Evolutionary conservation across 2,888 invertebrate genomes (phyloP).

Genomic region (Julus scandinavius): DNA sequence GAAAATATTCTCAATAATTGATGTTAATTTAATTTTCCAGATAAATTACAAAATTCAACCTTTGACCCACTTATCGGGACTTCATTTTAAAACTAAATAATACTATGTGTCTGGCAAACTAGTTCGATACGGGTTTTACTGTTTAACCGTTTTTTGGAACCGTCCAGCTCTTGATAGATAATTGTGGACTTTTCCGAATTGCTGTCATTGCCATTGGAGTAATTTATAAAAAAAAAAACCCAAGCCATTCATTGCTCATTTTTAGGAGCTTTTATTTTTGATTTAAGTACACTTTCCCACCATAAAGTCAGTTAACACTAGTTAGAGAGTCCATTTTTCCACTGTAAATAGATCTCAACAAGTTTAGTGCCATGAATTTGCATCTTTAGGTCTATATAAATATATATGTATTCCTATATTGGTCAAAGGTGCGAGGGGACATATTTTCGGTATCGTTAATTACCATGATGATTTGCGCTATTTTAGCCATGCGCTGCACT

Average conservation of each 20-base stretch:
- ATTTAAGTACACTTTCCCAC: slow-evolving; percentile 33
- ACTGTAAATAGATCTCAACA: slow-evolving; percentile 45
- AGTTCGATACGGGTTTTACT: slow-evolving; percentile 12
- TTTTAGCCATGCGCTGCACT: not conserved
- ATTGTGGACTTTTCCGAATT: slow-evolving; percentile 43
- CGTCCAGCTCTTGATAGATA: slow-evolving; percentile 36
- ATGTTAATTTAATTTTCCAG: not conserved
- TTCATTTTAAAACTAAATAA: slow-evolving; percentile 1
- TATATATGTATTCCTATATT: slow-evolving; percentile 24
- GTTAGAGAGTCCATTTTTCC: slow-evolving; percentile 29
- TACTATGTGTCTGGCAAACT: not conserved
- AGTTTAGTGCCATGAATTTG: slow-evolving; percentile 45
- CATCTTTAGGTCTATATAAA: slow-evolving; percentile 24
- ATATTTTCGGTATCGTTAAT: not conserved
- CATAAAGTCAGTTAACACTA: slow-evolving; percentile 30
- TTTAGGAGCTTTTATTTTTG: slow-evolving; percentile 45
- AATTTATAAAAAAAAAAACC: slow-evolving; percentile 17
- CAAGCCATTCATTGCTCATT: slow-evolving; percentile 13
- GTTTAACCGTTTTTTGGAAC: not conserved
- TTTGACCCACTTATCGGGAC: not conserved
- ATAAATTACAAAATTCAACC: not conserved
- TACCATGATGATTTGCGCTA: not conserved
- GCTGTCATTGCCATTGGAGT: slow-evolving; percentile 31
- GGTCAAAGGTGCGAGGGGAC: slow-evolving; percentile 14
- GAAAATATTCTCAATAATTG: not conserved